A percentile compares a stretch with the other conserved stretches of the same genome.
Evolutionary conservation across 2,888 invertebrate species (phyloP).

Genomic region (Dicranocentrus wangi): DNA sequence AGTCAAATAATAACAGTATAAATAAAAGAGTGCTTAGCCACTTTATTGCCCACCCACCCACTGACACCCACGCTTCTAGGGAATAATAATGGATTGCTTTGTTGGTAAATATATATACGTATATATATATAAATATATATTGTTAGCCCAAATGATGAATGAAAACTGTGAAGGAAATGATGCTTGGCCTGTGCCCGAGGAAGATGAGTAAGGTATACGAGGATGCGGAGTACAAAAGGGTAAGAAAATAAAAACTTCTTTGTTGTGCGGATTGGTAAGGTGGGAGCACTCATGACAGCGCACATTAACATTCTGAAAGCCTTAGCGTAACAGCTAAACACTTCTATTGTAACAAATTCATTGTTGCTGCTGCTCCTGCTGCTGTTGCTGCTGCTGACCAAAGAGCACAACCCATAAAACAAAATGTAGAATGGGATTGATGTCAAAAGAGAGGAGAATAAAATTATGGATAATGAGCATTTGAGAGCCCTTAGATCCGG

Average conservation of each 20-base stretch:
- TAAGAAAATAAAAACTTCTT: no score
- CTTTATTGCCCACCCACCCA: no score
- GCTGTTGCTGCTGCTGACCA: not conserved
- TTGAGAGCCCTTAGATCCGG: conserved; percentile 71
- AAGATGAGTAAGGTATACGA: no score
- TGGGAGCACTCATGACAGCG: no score
- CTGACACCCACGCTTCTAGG: no score
- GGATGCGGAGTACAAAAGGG: conserved; percentile 4
- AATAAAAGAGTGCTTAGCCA: no score
- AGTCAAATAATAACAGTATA: no score
- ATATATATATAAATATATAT: no score
- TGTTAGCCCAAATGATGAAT: not conserved
- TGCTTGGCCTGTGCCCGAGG: conserved; percentile 48
- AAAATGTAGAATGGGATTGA: conserved; percentile 46
- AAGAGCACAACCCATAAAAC: conserved; percentile 48
- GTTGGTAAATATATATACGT: no score
- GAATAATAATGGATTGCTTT: no score
- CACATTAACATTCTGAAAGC: no score
- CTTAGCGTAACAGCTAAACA: not conserved
- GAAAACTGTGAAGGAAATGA: conserved; percentile 31
- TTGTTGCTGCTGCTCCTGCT: not conserved
- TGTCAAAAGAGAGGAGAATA: conserved; percentile 26
- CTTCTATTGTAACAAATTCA: conserved; percentile 14
- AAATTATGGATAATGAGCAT: conserved; percentile 48
- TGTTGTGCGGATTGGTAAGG: no score